Base-by-base conservation (phyloP, 2,113 vertebrate species). In the Pangasianodon hypophthalmus region DNA sequence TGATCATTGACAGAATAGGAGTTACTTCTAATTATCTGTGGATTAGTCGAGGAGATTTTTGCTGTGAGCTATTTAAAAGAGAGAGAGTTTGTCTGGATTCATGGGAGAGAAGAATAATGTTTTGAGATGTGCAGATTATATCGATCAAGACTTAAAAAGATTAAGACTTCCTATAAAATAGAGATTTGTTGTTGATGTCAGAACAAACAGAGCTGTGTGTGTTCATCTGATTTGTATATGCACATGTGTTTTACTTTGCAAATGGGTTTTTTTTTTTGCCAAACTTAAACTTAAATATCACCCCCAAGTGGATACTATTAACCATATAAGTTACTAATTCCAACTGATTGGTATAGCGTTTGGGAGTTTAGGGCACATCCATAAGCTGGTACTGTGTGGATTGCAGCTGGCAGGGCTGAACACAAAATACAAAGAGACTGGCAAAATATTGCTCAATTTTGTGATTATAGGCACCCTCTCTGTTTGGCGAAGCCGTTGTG, bases 1-100 rank as follows among this genome's bases (percentile, higher is more conserved):
- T 58, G 75, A 83, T 84, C 21, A 73, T 64, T 73, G 80, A 52
- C 19, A 75, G 92, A 86, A 62, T 13, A 46, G 41, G 18, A 84
- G 48, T 32, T 26, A 88, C 54, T 64, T 81, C 60, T 58, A 32
- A 67, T 54, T 87, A 85, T 86, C 32, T 67, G 26, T 87, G 85
- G 37, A 54, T 87, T 77, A 56, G 73, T 91, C 32, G 58, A 58
- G 32, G 41, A 60, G 14, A 41, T 46, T 86, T 81, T 67, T 52
- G 13, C 44, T n/a, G 79, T 14, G 67, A 3, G 24, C 69, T 60
- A 26, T 32, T 50, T 44, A 83, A 83, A 81, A 77, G 69, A 86
- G 46, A 67, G 84, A 69, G 64, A 86, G 46, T 29, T 50, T 29
- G 44, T 52, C 24, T 32, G 29, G 56, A 80, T 18, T 32, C 24